Base-by-base conservation (phyloP, 2,888 invertebrate genomes). In the Scaptomyza tumidula region DNA sequence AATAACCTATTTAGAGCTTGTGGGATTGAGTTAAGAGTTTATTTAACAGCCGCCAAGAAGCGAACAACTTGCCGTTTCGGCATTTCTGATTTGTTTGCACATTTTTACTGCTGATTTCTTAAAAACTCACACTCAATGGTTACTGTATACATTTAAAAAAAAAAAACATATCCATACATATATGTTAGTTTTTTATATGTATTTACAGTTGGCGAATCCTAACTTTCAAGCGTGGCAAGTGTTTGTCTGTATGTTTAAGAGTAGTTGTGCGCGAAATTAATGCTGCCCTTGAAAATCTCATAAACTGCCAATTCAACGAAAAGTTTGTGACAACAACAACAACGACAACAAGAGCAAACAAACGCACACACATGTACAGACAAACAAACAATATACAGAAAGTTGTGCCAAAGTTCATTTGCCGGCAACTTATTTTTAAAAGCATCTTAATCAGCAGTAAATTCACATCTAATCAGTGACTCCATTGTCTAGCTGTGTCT, bases 371-470 rank as follows among this genome's bases (percentile, higher is more conserved):
- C 24, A 49, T 16, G 43, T 29, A 46, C 55, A 71, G 14, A 33
- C 29, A 46, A 19, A 9, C 45, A 50, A 53, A 48, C 45, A 56
- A 45, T 29, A 49, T 27, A 45, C 37, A 46, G 50, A 85, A 81
- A 78, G 71, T 86, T 78, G 58, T 19, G 59, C 9, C 29, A 75
- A 88, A 88, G 88, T 83, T 83, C 61, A 65, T 61, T 68, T 67
- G 63, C 60, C 52, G 50, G 67, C 53, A 71, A 74, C 65, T 86
- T 84, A 63, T 75, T 78, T 80, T 79, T 67, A 84, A 81, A 84
- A 75, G 75, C 74, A 64, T 78, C 88, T 86, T 90, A 89, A 89
- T 90, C 90, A 89, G 90, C 81, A 85, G 76, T 89, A 88, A 90
- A 83, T 88, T 89, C 88, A 74, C 75, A 85, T 83, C 80, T 90